A percentile compares a stretch with the other conserved stretches of the same genome.
phyloP scores from a whole-genome alignment of 2,888 invertebrate species.

The Noctua janthe region DNA sequence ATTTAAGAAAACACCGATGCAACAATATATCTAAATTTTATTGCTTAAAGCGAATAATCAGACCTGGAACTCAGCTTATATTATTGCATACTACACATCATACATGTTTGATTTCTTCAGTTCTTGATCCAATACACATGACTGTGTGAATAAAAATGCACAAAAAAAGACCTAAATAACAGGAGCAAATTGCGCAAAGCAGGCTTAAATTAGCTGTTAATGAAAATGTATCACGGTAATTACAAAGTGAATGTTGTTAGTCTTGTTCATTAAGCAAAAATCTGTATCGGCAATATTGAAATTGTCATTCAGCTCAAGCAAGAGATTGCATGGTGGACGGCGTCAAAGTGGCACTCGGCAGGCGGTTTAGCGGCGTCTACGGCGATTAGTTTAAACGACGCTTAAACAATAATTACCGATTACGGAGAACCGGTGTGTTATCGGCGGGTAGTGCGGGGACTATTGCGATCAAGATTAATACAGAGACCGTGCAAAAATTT shows the following conservation, averaged over 20 bases:
- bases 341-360: slow-evolving; percentile 75
- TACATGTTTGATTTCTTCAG: slow-evolving; percentile 15
- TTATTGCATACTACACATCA: slow-evolving; percentile 9
- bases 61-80: slow-evolving; percentile 19
- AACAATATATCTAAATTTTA: slow-evolving; percentile 70
- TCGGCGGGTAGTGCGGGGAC: slow-evolving; percentile 69
- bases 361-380: slow-evolving; percentile 74
- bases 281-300: slow-evolving; percentile 81
- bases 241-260: slow-evolving; percentile 85
- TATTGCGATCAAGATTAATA: slow-evolving; percentile 68
- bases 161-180: slow-evolving; percentile 65
- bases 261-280: slow-evolving; percentile 84
- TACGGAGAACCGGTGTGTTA: slow-evolving; percentile 79
- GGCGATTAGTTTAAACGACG: slow-evolving; percentile 86
- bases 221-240: slow-evolving; percentile 80
- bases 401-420: slow-evolving; percentile 88
- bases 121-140: slow-evolving; percentile 16
- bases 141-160: slow-evolving; percentile 31
- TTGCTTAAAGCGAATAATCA: slow-evolving; percentile 64
- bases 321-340: slow-evolving; percentile 76
- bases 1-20: slow-evolving; percentile 76
- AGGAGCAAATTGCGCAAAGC: slow-evolving; percentile 69
- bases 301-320: slow-evolving; percentile 79
- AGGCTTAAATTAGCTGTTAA: slow-evolving; percentile 77
- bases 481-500: slow-evolving; percentile 65